Percentiles rank a stretch among this genome's conserved stretches.
Conservation (phyloP, 2,797 vertebrate species). For the Squalus acanthias region DNA sequence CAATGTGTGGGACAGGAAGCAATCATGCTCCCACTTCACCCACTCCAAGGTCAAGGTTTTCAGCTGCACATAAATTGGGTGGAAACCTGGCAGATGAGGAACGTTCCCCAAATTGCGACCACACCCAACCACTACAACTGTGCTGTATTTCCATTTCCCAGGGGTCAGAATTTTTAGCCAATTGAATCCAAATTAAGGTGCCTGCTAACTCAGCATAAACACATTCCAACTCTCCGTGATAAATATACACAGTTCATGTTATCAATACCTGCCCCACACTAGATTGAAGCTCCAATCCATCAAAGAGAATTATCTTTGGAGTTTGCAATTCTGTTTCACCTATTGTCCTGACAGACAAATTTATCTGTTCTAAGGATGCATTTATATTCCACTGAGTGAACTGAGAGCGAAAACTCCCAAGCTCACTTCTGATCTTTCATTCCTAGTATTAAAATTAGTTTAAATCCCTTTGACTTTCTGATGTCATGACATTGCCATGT, state of each 20-base stretch:
- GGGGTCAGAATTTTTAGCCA: not conserved
- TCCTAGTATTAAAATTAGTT: not conserved
- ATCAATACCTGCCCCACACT: not conserved
- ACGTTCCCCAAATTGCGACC: not conserved
- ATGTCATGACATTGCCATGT: not conserved
- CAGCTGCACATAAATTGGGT: not conserved
- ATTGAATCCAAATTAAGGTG: not conserved
- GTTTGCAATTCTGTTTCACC: not conserved
- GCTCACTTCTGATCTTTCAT: not conserved
- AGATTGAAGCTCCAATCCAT: not conserved
- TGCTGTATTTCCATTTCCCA: not conserved
- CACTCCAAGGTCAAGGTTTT: not conserved
- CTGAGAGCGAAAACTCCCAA: not conserved
- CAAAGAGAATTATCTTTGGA: not conserved
- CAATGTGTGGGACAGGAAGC: not conserved
- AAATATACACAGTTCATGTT: not conserved
- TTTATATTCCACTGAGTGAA: not conserved
- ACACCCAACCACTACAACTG: not conserved
- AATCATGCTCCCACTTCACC: not conserved
- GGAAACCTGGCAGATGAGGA: not conserved
- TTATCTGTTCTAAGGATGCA: not conserved
- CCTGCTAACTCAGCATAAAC: not conserved
- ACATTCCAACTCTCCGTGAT: not conserved
- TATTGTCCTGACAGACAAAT: not conserved
- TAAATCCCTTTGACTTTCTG: not conserved